Base-by-base conservation (phyloP, 1,140 invertebrate species). In the Diabrotica undecimpunctata region DNA sequence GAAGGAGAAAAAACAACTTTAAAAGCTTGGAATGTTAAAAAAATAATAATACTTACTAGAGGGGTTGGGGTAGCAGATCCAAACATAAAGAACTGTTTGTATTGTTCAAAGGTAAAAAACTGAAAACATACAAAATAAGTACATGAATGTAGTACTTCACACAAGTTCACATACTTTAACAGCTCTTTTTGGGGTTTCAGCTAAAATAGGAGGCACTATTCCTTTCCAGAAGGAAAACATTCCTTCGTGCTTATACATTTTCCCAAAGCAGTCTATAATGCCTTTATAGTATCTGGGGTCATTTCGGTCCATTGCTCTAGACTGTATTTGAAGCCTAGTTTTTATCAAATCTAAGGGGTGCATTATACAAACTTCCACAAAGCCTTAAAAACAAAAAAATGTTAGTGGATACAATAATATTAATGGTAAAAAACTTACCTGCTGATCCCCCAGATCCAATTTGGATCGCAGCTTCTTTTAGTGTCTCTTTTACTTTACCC, bases 361-460 rank as follows among this genome's bases (percentile, higher is more conserved):
- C 95, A 97, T 97, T 62, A 97, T 90, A 75, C 91, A 95, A 56
- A 96, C 93, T 85, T 97, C 95, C 11, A 96, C 86, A 80, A 97
- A 95, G 67, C 94, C 94, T 74, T 91, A 25, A 54, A 64, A 58
- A 64, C 46, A 13, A 52, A 53, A 53, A 55, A 14, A 36, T 6
- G 25, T 12, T 36, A 61, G 25, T 8, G 46, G 9, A n/a, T 2
- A 13, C 13, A 38, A 37, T 57, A 46, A 2, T 50, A 53, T n/a
- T n/a, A 41, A 39, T 53, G 54, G 2, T 10, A 50, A 13, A 50
- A 9, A 1, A 14, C 55, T 70, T 79, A 87, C 86, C 93, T 70
- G 94, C 94, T 67, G 91, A 93, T 64, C 94, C 94, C 64, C 94
- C 94, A 70, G 94, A 89, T 41, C 87, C 85, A 71, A 96, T 88